Conservation (phyloP, 2,797 vertebrate genomes). For the Halcyon smyrnensis region DNA sequence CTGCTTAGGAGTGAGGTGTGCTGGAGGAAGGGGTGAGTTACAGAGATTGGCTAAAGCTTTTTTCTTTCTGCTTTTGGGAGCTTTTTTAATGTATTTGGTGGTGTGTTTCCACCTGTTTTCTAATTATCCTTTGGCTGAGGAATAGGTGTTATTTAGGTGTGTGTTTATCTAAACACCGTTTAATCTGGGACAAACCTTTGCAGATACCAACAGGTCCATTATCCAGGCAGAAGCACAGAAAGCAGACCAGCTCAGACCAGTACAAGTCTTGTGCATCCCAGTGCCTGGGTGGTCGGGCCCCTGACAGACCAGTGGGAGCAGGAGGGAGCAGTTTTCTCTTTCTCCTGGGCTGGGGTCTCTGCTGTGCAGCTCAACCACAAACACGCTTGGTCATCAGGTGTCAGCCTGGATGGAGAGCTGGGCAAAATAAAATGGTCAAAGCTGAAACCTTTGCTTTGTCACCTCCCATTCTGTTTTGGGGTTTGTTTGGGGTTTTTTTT, state of each 20-base stretch:
- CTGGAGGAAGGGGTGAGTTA: neutral
- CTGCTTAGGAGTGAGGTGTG: neutral
- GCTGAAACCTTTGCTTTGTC: neutral
- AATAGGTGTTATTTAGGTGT: neutral
- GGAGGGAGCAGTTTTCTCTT: neutral
- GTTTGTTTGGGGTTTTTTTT: neutral
- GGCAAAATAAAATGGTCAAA: neutral
- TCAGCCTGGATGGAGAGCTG: neutral
- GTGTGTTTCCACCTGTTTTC: neutral
- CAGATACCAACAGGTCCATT: neutral
- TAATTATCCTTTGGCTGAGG: neutral
- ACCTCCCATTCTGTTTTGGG: neutral
- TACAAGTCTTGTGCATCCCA: neutral
- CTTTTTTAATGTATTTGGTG: neutral
- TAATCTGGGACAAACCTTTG: neutral
- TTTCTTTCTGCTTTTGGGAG: neutral
- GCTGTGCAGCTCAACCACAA: neutral
- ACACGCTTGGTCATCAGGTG: neutral
- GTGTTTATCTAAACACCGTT: neutral
- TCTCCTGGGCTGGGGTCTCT: neutral
- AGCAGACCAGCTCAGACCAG: neutral
- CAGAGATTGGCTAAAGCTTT: neutral
- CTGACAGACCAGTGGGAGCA: neutral
- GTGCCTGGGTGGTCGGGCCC: fast-evolving
- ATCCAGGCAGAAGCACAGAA: neutral